phyloP scores from a whole-genome alignment of 2,113 vertebrate genomes.

The Sander vitreus region DNA sequence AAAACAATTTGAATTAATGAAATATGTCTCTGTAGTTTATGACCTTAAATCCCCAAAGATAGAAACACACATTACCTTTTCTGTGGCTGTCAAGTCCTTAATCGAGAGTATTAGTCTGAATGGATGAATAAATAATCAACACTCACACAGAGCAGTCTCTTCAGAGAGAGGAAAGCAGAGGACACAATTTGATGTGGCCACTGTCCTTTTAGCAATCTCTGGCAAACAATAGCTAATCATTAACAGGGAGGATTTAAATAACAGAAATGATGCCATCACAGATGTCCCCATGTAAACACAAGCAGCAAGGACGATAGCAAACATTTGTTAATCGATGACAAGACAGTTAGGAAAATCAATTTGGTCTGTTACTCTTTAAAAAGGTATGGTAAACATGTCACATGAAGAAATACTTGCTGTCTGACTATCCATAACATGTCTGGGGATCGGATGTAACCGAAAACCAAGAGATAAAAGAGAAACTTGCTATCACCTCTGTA shows the following conservation, averaged over 20 bases:
- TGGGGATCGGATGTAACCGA: neutral
- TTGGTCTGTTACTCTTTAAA: neutral
- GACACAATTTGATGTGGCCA: neutral
- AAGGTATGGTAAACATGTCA: neutral
- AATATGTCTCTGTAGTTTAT: neutral
- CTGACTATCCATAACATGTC: neutral
- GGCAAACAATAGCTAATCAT: conserved; percentile 40
- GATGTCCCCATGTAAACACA: neutral
- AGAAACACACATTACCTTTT: conserved; percentile 34
- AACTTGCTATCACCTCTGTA: neutral
- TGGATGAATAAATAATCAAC: neutral
- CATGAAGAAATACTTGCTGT: neutral
- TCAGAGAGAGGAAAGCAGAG: neutral
- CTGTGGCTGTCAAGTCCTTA: neutral
- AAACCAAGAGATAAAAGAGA: neutral
- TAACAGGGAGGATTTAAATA: conserved; percentile 4
- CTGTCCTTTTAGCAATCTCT: neutral
- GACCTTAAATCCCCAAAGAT: neutral
- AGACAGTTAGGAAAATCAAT: neutral
- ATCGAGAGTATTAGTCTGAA: neutral
- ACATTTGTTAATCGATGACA: conserved; percentile 8
- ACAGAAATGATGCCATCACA: neutral
- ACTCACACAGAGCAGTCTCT: neutral
- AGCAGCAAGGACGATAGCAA: neutral
- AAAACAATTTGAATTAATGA: neutral